A percentile compares a stretch with the other conserved stretches of the same genome.
Evolutionary conservation across 1,140 invertebrate species (phyloP).

Genomic region (Drosophila truncata): DNA sequence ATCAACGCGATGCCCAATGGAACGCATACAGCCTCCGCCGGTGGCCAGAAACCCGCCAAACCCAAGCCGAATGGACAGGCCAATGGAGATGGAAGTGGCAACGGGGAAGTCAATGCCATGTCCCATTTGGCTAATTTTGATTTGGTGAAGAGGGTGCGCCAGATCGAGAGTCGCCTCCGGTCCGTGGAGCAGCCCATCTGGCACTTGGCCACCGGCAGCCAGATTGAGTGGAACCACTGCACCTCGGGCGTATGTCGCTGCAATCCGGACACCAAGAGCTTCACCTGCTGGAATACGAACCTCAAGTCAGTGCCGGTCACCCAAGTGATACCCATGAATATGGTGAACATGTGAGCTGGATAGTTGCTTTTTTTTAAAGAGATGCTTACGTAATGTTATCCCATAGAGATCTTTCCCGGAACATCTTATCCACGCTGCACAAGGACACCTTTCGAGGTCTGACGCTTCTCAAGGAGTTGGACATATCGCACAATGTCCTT

Average conservation of each 20-base stretch:
- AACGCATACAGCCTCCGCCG: neutral
- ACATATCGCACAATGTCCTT: slow-evolving; percentile 92
- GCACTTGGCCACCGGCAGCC: slow-evolving; percentile 87
- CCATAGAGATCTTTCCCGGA: slow-evolving; percentile 90
- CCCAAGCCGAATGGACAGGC: neutral
- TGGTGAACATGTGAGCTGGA: slow-evolving; percentile 88
- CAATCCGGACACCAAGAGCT: slow-evolving; percentile 88
- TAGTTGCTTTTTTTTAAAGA: neutral
- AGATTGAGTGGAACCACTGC: slow-evolving; percentile 90
- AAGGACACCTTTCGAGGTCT: slow-evolving; percentile 91
- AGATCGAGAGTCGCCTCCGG: slow-evolving; percentile 89
- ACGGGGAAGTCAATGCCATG: slow-evolving; percentile 47
- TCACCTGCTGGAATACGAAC: slow-evolving; percentile 91
- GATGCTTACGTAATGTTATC: neutral
- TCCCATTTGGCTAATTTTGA: slow-evolving; percentile 56
- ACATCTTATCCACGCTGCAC: slow-evolving; percentile 90
- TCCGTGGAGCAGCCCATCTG: slow-evolving; percentile 93
- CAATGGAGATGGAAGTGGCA: slow-evolving; percentile 18
- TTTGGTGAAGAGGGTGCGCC: slow-evolving; percentile 77
- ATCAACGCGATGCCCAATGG: slow-evolving; percentile 66
- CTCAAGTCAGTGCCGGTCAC: slow-evolving; percentile 88
- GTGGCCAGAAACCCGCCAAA: neutral
- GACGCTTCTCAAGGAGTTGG: slow-evolving; percentile 89
- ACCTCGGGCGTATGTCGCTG: slow-evolving; percentile 89
- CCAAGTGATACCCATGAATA: slow-evolving; percentile 90